Base-by-base conservation (phyloP, 2,797 vertebrate species). In the Hypotaenidia philippensis region DNA sequence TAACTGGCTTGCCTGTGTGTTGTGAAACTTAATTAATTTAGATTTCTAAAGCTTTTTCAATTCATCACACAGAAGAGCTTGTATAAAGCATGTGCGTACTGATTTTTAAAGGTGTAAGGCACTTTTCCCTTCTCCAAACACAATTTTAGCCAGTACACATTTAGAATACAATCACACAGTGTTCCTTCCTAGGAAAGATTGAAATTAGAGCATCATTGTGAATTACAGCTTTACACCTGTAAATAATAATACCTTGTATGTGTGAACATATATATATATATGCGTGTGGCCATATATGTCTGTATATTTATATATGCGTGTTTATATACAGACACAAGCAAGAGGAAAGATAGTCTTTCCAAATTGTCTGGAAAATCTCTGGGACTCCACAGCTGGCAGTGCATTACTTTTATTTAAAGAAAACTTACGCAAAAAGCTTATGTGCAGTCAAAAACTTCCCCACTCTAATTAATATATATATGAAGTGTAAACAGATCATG, bases 401-500 rank as follows among this genome's bases (percentile, higher is more conserved):
- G 68, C 57, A 61, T 92, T 95, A 66, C 41, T 84, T 85, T 90
- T 82, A 89, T 95, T 94, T 94, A 78, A 94, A 94, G 92, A 82
- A 95, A 76, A 77, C 25, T 60, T 86, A 32, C 0, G 0, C 47
- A 87, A 94, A 75, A 77, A 93, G 68, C 69, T 95, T 89, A 69
- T 63, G 80, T 89, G 70, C 61, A 89, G 71, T 95, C 96, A 92
- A 90, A 70, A 86, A 96, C 70, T 66, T 71, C 87, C 68, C 36
- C 1, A 10, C 45, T 94, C 52, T 89, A 83, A 95, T 94, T 94
- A 89, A 94, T 95, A 85, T 76, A 94, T 80, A 66, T 65, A 86
- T 50, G 78, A 94, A 95, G 86, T 76, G 87, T 90, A 96, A 95
- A 96, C 55, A 88, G 75, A 40, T 92, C 93, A 86, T 80, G 95